These are phyloP conservation scores for Andrena flavipes DNA, from an alignment of 2,888 invertebrate genomes.

Conservation along the genomic window DNA sequence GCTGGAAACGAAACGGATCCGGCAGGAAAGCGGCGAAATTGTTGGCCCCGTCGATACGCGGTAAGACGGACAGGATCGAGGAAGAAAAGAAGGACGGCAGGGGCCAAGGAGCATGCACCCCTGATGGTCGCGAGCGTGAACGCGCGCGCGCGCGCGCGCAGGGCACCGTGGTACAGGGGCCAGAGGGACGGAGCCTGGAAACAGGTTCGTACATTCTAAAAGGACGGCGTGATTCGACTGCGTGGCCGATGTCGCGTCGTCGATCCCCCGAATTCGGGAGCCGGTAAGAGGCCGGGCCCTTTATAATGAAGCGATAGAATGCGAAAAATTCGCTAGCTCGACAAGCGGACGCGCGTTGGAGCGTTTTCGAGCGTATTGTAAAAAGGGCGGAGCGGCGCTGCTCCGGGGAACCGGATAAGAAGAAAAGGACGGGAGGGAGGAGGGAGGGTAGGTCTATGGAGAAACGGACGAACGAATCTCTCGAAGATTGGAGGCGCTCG, in stretches of 20 bases:
- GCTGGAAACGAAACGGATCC: conserved; percentile 10
- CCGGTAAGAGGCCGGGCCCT: conserved; percentile 62
- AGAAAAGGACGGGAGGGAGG: neutral
- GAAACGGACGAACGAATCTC: conserved; percentile 20
- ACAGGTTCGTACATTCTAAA: conserved; percentile 74
- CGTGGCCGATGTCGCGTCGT: conserved; percentile 66
- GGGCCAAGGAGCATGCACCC: conserved; percentile 15
- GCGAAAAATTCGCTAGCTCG: conserved; percentile 80
- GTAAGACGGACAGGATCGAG: conserved; percentile 15
- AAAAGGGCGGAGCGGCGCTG: conserved; percentile 66
- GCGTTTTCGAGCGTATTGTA: conserved; percentile 74
- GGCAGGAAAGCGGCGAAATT: conserved; percentile 43
- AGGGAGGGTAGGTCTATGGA: neutral
- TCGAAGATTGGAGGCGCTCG: conserved; percentile 39
- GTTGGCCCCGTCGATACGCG: conserved; percentile 38
- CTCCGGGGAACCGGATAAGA: neutral
- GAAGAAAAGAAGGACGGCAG: neutral
- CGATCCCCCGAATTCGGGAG: conserved; percentile 72
- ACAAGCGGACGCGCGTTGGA: conserved; percentile 76
- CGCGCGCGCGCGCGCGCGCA: neutral
- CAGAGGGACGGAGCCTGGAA: conserved; percentile 28
- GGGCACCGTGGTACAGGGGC: neutral
- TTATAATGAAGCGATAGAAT: conserved; percentile 83
- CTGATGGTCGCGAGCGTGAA: neutral
- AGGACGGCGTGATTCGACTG: conserved; percentile 74